Evolutionary conservation across 2,113 vertebrate species (phyloP).

Genomic region (Scomber colias): DNA sequence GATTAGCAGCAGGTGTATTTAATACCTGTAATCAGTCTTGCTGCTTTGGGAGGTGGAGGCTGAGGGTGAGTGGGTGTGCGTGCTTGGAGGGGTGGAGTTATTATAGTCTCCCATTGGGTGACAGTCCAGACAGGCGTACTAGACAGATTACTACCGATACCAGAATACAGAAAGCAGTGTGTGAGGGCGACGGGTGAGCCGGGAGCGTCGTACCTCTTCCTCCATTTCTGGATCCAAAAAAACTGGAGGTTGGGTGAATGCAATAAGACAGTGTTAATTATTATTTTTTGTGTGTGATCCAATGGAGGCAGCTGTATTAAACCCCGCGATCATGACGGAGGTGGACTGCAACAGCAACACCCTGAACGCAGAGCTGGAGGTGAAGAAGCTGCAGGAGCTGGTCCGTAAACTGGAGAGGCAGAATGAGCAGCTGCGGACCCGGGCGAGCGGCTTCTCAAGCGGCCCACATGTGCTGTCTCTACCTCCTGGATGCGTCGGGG

Average conservation of each 20-base stretch:
- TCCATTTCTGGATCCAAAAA: background rate
- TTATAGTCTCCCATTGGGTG: constrained; percentile 4
- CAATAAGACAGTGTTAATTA: background rate
- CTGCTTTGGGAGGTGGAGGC: background rate
- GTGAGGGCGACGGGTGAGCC: constrained; percentile 5
- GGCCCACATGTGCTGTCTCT: constrained; percentile 35
- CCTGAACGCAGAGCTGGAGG: constrained; percentile 90
- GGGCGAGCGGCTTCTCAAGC: constrained; percentile 71
- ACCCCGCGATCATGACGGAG: constrained; percentile 70
- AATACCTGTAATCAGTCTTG: constrained; percentile 24
- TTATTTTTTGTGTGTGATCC: background rate
- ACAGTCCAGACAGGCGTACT: constrained; percentile 40
- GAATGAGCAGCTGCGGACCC: constrained; percentile 90
- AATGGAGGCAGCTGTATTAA: constrained; percentile 80
- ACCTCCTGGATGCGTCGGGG: constrained; percentile 53
- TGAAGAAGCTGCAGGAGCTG: constrained; percentile 95
- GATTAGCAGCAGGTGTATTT: constrained; percentile 6
- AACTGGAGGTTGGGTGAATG: background rate
- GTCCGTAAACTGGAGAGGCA: constrained; percentile 92
- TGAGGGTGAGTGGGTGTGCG: background rate
- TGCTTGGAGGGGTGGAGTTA: constrained; percentile 41
- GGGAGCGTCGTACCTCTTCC: constrained; percentile 19
- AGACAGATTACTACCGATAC: constrained; percentile 33
- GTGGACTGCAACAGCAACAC: constrained; percentile 81
- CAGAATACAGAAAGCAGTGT: background rate